Evolutionary conservation across 2,113 vertebrate genomes (phyloP).

Genomic region (Datnioides undecimradiatus): DNA sequence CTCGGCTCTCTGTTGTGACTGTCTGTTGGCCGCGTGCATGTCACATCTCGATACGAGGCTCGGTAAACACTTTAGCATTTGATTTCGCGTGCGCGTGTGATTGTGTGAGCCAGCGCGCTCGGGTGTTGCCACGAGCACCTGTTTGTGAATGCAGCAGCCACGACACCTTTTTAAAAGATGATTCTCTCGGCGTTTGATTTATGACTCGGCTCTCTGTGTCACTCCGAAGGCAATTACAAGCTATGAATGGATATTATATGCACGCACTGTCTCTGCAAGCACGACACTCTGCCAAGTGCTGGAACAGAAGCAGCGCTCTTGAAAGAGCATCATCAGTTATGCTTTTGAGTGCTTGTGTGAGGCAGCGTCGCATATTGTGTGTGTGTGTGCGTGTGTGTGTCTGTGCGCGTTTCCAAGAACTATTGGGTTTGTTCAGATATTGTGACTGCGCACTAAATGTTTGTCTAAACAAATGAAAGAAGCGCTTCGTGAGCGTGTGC

Average conservation of each 20-base stretch:
- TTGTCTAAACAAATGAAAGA: constrained; percentile 44
- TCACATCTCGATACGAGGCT: constrained; percentile 16
- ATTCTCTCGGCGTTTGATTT: constrained; percentile 74
- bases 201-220: constrained; percentile 75
- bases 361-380: constrained; percentile 47
- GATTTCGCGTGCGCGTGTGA: neutral
- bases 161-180: constrained; percentile 65
- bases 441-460: constrained; percentile 29
- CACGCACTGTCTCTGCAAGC: constrained; percentile 67
- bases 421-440: constrained; percentile 31
- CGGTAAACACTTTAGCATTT: constrained; percentile 14
- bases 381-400: constrained; percentile 32
- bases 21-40: constrained; percentile 8
- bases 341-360: constrained; percentile 69
- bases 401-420: constrained; percentile 33
- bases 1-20: constrained; percentile 15
- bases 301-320: constrained; percentile 70
- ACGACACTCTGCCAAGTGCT: constrained; percentile 71
- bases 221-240: constrained; percentile 80
- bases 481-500: constrained; percentile 10
- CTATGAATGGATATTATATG: constrained; percentile 81
- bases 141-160: constrained; percentile 65
- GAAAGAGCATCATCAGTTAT: constrained; percentile 79
- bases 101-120: constrained; percentile 28
- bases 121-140: constrained; percentile 68